phyloP scores from a whole-genome alignment of 2,888 invertebrate genomes.

The Diadromus collaris region DNA sequence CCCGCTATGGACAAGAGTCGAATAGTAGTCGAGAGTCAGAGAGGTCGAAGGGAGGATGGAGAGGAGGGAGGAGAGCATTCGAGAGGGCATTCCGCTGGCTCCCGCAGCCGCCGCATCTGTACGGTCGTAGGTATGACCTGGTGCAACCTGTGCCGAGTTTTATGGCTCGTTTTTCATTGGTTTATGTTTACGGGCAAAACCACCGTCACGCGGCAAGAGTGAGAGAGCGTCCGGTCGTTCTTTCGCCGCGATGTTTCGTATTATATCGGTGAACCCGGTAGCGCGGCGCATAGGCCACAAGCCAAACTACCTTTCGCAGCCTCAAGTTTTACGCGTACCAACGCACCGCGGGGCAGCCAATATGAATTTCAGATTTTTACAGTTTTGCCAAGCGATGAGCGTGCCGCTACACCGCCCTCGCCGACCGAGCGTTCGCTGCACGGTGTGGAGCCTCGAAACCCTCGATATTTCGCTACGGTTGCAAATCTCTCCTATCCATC shows the following conservation, averaged over 20 bases:
- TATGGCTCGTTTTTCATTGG: slow-evolving; percentile 56
- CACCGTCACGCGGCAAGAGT: slow-evolving; percentile 14
- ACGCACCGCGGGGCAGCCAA: slow-evolving; percentile 16
- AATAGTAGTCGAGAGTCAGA: not conserved
- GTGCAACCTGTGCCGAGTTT: slow-evolving; percentile 42
- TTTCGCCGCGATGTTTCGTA: slow-evolving; percentile 17
- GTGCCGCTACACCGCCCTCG: not conserved
- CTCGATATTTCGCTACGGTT: slow-evolving; percentile 8
- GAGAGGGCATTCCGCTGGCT: slow-evolving; percentile 16
- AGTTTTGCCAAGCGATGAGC: not conserved
- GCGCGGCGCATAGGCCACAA: not conserved
- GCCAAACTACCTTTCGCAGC: slow-evolving; percentile 36
- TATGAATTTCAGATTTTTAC: slow-evolving; percentile 62
- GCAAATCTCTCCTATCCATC: slow-evolving; percentile 4
- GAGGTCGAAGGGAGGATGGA: slow-evolving; percentile 2
- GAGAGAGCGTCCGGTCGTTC: slow-evolving; percentile 3
- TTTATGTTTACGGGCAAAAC: slow-evolving; percentile 55
- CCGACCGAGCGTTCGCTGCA: not conserved
- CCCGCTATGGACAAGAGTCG: not conserved
- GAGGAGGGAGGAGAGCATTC: slow-evolving; percentile 2
- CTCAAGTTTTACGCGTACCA: slow-evolving; percentile 53
- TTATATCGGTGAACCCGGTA: slow-evolving; percentile 22
- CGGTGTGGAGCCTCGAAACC: not conserved
- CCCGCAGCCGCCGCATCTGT: slow-evolving; percentile 5
- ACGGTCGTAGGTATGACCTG: slow-evolving; percentile 22